Conservation (phyloP, 2,797 vertebrate genomes). For the Sebastes elongatus region DNA sequence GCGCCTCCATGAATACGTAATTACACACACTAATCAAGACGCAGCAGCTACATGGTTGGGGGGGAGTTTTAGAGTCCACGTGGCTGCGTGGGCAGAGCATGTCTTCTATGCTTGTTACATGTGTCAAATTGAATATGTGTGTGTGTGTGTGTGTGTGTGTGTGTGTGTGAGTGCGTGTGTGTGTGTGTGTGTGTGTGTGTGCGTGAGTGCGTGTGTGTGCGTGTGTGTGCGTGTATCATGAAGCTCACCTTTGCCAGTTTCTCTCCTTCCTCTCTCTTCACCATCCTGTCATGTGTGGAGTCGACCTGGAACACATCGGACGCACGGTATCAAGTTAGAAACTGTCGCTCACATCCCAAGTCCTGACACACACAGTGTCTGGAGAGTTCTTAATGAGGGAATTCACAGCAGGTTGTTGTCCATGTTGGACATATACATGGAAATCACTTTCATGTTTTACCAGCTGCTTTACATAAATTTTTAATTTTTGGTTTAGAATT, state of each 20-base stretch:
- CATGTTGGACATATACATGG: neutral
- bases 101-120: neutral
- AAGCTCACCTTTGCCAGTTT: constrained; percentile 91
- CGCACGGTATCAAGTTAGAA: neutral
- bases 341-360: neutral
- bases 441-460: neutral
- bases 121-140: neutral
- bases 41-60: neutral
- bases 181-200: neutral
- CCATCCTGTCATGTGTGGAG: constrained; percentile 87
- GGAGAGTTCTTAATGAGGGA: neutral
- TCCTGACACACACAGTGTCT: neutral
- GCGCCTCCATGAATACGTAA: constrained; percentile 35
- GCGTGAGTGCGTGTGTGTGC: neutral
- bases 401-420: neutral
- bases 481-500: neutral
- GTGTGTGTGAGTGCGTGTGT: neutral
- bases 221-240: neutral
- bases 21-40: constrained; percentile 27
- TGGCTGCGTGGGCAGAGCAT: neutral
- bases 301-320: constrained; percentile 84
- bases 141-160: neutral
- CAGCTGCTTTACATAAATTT: neutral
- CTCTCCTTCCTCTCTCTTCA: constrained; percentile 94
- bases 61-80: neutral